A percentile compares a stretch with the other conserved stretches of the same genome.
These are phyloP conservation scores for Petrocephalus schoutedeni DNA, from an alignment of 2,797 vertebrate genomes.

Conservation along the genomic window DNA sequence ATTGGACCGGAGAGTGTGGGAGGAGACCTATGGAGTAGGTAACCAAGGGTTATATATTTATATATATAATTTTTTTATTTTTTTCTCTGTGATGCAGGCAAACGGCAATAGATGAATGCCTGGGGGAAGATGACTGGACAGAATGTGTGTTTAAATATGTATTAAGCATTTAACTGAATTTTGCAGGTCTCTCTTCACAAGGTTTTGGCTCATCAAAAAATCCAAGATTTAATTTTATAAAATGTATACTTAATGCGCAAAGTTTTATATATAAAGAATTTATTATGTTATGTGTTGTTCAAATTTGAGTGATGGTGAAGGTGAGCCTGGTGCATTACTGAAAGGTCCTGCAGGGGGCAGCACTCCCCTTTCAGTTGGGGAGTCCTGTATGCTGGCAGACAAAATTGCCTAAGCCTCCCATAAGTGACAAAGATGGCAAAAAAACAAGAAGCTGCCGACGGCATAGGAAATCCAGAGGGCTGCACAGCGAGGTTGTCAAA, in stretches of 20 bases:
- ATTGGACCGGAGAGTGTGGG: neutral
- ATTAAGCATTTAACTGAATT: neutral
- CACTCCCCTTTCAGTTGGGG: neutral
- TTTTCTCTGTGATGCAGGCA: neutral
- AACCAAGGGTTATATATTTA: no score
- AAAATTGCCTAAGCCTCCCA: constrained; percentile 27
- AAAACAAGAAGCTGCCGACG: constrained; percentile 44
- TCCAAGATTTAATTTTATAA: neutral
- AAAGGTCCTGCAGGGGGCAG: constrained; percentile 23
- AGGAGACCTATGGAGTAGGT: neutral
- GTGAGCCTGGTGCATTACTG: neutral
- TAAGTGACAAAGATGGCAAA: constrained; percentile 45
- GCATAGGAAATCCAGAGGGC: constrained; percentile 50
- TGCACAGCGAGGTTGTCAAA: constrained; percentile 47
- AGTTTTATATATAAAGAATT: neutral
- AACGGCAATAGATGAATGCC: neutral
- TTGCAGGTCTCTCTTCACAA: neutral
- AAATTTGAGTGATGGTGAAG: neutral
- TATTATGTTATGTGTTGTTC: neutral
- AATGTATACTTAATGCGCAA: neutral
- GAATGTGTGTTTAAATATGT: neutral
- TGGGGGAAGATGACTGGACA: neutral
- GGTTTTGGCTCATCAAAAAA: neutral
- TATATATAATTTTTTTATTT: no score
- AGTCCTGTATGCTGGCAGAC: neutral